Conservation (phyloP, 2,888 invertebrate species). For the Drosophila lutescens region DNA sequence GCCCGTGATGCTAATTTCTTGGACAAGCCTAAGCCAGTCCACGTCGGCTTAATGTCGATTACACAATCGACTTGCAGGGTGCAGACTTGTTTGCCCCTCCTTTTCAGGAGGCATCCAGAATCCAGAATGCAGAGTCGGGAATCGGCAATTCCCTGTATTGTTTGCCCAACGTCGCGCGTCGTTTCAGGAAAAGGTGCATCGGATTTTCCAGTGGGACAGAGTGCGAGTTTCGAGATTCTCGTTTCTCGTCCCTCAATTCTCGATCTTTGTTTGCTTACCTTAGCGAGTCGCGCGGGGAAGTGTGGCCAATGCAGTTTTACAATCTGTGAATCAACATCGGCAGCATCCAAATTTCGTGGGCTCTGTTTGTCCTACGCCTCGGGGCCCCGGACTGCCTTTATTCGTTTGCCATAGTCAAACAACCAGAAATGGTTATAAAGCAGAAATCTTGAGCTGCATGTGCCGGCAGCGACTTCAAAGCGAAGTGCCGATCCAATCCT, state of each 20-base stretch:
- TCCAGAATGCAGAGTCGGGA: slow-evolving; percentile 6
- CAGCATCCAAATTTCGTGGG: slow-evolving; percentile 38
- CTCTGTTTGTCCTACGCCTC: slow-evolving; percentile 61
- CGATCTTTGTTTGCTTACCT: slow-evolving; percentile 60
- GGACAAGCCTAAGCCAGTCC: slow-evolving; percentile 64
- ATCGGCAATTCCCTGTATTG: slow-evolving; percentile 46
- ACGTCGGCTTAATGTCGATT: slow-evolving; percentile 65
- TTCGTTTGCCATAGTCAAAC: slow-evolving; percentile 77
- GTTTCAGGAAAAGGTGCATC: slow-evolving; percentile 65
- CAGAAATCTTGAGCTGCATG: slow-evolving; percentile 43
- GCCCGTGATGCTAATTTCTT: slow-evolving; percentile 66
- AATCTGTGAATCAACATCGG: slow-evolving; percentile 40
- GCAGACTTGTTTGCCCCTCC: slow-evolving; percentile 28
- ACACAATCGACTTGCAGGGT: slow-evolving; percentile 53
- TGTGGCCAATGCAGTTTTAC: slow-evolving; percentile 55
- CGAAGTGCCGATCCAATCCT: slow-evolving; percentile 55
- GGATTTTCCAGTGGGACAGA: slow-evolving; percentile 47
- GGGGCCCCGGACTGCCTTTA: slow-evolving; percentile 48
- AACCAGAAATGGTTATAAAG: slow-evolving; percentile 67
- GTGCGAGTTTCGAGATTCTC: slow-evolving; percentile 39
- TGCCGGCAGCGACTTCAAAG: slow-evolving; percentile 72
- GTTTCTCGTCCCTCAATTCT: slow-evolving; percentile 18
- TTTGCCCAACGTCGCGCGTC: slow-evolving; percentile 69
- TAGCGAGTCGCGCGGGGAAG: slow-evolving; percentile 51
- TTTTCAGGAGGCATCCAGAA: slow-evolving; percentile 1